These are phyloP conservation scores for Adela reaumurella DNA, from an alignment of 2,888 invertebrate species.

Conservation along the genomic window DNA sequence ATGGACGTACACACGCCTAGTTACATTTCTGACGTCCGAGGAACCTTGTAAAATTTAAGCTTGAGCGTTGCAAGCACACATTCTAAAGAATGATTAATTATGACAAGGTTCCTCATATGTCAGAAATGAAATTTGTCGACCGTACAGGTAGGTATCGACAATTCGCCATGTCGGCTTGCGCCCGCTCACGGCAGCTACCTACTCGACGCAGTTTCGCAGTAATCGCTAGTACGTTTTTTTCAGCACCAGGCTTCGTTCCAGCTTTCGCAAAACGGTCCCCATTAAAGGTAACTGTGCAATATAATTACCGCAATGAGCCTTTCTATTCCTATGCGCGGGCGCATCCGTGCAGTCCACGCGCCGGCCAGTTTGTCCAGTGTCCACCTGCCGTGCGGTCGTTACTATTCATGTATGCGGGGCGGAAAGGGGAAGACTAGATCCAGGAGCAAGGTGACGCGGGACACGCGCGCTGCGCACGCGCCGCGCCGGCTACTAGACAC, in stretches of 20 bases:
- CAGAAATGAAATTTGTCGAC: too few species aligned
- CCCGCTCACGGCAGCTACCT: background rate
- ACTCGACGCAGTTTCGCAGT: background rate
- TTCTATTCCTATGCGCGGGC: constrained; percentile 50
- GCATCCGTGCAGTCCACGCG: constrained; percentile 48
- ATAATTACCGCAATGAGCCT: constrained; percentile 57
- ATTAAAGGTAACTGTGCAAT: constrained; percentile 55
- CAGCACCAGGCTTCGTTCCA: constrained; percentile 21
- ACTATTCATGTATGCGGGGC: background rate
- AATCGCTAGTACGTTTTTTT: background rate
- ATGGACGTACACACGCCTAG: too few species aligned
- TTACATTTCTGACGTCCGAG: too few species aligned
- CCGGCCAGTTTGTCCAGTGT: constrained; percentile 22
- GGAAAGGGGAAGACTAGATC: background rate
- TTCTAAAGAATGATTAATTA: too few species aligned
- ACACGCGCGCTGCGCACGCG: background rate
- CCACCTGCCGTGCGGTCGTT: background rate
- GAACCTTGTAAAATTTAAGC: too few species aligned
- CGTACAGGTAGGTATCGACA: too few species aligned
- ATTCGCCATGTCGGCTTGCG: too few species aligned
- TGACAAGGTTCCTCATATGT: too few species aligned
- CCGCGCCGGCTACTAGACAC: background rate
- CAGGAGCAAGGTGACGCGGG: background rate
- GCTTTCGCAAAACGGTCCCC: constrained; percentile 52
- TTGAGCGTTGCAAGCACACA: too few species aligned